A percentile compares a stretch with the other conserved stretches of the same genome.
phyloP scores from a whole-genome alignment of 2,888 invertebrate genomes.

The Sussaba pulchella region DNA sequence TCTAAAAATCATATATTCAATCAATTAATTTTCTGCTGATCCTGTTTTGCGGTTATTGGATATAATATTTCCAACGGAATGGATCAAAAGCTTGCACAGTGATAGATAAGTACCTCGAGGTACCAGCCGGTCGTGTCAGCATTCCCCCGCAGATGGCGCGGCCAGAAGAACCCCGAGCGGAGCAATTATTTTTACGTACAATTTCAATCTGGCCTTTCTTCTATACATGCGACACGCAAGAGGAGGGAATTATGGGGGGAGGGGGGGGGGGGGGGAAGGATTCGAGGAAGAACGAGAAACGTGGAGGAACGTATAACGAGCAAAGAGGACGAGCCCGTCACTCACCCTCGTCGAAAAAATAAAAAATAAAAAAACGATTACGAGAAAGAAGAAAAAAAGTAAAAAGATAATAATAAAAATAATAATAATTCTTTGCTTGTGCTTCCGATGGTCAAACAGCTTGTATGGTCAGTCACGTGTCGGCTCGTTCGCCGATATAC shows the following conservation, averaged over 20 bases:
- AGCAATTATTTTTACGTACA: constrained; percentile 77
- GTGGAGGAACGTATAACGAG: constrained; percentile 64
- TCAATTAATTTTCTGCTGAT: too few relatives aligned
- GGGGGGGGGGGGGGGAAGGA: too few relatives aligned
- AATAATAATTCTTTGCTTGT: not conserved
- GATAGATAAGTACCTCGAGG: not conserved
- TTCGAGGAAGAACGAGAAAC: constrained; percentile 56
- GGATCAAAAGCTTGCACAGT: not conserved
- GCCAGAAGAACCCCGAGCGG: constrained; percentile 41
- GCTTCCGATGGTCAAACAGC: constrained; percentile 9
- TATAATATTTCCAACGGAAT: not conserved
- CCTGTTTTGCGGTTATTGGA: not conserved
- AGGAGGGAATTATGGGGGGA: constrained; percentile 17
- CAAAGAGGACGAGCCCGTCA: constrained; percentile 24
- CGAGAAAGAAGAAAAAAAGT: not conserved
- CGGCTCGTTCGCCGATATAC: constrained; percentile 14
- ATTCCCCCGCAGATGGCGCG: constrained; percentile 44
- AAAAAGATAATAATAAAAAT: not conserved
- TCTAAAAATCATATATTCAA: too few relatives aligned
- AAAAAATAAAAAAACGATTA: not conserved
- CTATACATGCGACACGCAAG: constrained; percentile 18
- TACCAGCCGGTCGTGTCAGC: constrained; percentile 24
- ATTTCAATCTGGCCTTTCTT: constrained; percentile 72
- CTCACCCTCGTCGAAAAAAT: constrained; percentile 6
- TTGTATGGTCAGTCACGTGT: constrained; percentile 1